Evolutionary conservation across 2,888 invertebrate species (phyloP), one percentile per base, ranked within the genome.

Genomic region (Ashinkailepas kermadecensis): DNA sequence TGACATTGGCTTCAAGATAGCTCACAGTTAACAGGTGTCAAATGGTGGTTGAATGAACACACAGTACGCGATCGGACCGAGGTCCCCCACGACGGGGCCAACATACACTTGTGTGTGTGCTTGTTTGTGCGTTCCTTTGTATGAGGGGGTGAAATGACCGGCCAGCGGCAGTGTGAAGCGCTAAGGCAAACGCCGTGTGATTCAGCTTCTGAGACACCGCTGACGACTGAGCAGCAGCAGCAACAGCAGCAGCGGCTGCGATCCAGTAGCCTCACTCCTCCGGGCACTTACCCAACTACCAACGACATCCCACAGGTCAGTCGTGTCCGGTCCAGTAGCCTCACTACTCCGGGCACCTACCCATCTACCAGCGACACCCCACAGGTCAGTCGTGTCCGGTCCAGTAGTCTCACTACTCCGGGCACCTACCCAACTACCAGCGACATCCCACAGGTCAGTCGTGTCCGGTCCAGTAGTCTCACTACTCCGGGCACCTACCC

Each of bases 371-470:
- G 74, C 74, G 74, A 74, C 74, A 11, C 56, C 15, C 18, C 1
- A 6, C 74, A 56, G 74, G 74, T 74, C 74, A 74, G 74, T 74
- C 9, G 0, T 15, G 4, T 67, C 21, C 85, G 88, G 56, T 88
- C 88, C 84, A 88, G 88, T 83, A 88, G 88, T 83, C 85, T 88
- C 82, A 88, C 88, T 39, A 88, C 88, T 65, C 88, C 88, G n/a
- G 87, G 74, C 56, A 74, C 74, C 39, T 74, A 56, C 54, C 21
- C 39, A 21, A 54, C 74, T 54, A 21, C 56, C 74, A 56, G 74
- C 74, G 74, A 74, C 74, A 11, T 74, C 15, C 18, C 1, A 6
- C 74, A 56, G 74, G 74, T 74, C 74, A 74, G 74, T 74, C 9
- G 0, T 15, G 4, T 67, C 21, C 85, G 88, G 56, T 88, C 88